phyloP scores from a whole-genome alignment of 2,113 vertebrate species.

The Pseudopodoces humilis region DNA sequence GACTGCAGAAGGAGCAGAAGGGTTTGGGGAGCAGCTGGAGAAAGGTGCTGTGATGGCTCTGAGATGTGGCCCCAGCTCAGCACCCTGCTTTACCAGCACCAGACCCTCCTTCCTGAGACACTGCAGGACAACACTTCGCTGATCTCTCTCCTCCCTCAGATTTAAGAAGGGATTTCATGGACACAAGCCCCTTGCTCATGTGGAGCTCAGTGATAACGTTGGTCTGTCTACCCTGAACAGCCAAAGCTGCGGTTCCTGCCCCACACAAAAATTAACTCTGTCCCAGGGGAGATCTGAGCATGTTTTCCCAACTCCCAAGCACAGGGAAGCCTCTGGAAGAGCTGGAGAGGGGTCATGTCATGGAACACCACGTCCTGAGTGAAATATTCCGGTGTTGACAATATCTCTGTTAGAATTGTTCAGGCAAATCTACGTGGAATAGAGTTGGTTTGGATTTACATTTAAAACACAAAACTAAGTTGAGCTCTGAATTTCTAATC shows the following conservation, averaged over 20 bases:
- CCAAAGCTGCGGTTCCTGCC: not conserved
- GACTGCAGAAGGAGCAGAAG: not conserved
- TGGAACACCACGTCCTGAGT: not conserved
- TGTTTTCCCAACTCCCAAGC: not conserved
- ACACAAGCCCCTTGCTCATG: accelerated
- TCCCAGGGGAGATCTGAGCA: not conserved
- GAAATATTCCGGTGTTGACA: not conserved
- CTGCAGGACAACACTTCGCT: accelerated
- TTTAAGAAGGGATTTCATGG: not conserved
- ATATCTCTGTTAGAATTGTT: not conserved
- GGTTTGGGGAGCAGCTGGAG: not conserved
- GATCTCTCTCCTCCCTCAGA: not conserved
- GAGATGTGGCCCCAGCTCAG: not conserved
- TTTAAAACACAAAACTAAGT: not conserved
- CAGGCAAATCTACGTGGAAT: not conserved
- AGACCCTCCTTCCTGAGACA: not conserved
- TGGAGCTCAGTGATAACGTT: not conserved
- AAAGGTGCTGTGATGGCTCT: accelerated
- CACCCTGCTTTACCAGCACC: not conserved
- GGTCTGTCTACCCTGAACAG: not conserved
- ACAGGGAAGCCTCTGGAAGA: not conserved
- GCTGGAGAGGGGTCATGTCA: not conserved
- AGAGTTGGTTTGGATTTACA: not conserved
- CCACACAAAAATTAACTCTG: not conserved
- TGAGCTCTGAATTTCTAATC: not conserved